Conservation (phyloP, 2,797 vertebrate species). For the Adrianichthys oophorus region DNA sequence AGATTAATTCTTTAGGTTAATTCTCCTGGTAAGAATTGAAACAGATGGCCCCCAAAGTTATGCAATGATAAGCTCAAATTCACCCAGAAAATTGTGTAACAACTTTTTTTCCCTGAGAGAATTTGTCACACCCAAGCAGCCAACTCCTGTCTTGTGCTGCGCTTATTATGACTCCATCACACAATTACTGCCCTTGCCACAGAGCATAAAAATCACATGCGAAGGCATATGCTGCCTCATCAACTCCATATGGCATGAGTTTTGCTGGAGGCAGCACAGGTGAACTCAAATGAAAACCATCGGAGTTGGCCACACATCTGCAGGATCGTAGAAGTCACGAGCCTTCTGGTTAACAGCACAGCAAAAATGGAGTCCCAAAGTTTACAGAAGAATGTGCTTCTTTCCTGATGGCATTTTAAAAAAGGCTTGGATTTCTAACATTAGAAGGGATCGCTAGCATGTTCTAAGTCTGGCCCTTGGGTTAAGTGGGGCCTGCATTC, state of each 20-base stretch:
- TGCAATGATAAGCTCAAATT: not conserved
- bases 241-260: constrained; percentile 36
- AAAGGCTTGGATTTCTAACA: no score
- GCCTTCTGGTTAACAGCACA: constrained; percentile 40
- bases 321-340: constrained; percentile 22
- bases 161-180: constrained; percentile 4
- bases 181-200: constrained; percentile 21
- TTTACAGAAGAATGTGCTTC: not conserved
- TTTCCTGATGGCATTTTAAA: no score
- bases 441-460: no score
- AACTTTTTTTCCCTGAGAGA: no score
- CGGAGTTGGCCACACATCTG: constrained; percentile 22
- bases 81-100: no score
- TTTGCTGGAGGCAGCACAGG: constrained; percentile 59
- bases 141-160: not conserved
- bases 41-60: not conserved
- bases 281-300: constrained; percentile 55
- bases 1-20: no score
- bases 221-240: constrained; percentile 36
- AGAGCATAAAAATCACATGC: constrained; percentile 18
- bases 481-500: no score
- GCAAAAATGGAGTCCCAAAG: constrained; percentile 34
- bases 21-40: no score
- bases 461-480: no score
- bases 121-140: no score